These are phyloP conservation scores for Plebejus argus DNA, from an alignment of 2,888 invertebrate species.

Conservation along the genomic window DNA sequence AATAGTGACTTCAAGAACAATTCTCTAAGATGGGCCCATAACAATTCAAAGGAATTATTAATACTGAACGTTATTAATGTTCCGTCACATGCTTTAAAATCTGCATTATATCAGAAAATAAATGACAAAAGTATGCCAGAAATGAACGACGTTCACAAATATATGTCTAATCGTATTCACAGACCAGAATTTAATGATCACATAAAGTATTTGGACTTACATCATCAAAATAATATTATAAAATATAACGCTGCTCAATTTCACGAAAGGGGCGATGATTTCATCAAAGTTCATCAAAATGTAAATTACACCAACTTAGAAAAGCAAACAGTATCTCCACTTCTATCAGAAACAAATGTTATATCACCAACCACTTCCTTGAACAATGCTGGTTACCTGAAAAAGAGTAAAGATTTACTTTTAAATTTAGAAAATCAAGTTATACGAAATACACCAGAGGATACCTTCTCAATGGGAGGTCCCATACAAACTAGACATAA, in stretches of 20 bases:
- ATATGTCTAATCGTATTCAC: conserved; percentile 67
- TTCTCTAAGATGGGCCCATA: not conserved
- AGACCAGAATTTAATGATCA: conserved; percentile 53
- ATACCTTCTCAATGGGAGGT: no score
- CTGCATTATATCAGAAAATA: conserved; percentile 25
- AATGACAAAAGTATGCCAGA: conserved; percentile 40
- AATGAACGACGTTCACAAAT: conserved; percentile 59
- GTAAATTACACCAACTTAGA: conserved; percentile 63
- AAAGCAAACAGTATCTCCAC: conserved; percentile 67
- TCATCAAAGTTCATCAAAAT: conserved; percentile 50
- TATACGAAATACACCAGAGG: conserved; percentile 51
- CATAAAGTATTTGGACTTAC: conserved; percentile 35
- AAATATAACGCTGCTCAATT: not conserved
- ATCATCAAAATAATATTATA: conserved; percentile 38
- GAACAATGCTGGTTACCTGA: conserved; percentile 48
- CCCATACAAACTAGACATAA: conserved; percentile 32
- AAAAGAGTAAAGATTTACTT: conserved; percentile 58
- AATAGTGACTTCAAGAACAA: not conserved
- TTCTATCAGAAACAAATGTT: conserved; percentile 58
- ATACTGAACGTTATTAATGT: not conserved
- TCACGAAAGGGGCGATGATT: conserved; percentile 36
- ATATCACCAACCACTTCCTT: conserved; percentile 58
- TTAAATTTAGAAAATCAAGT: conserved; percentile 64
- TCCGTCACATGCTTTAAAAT: not conserved
- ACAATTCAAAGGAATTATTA: conserved; percentile 1